phyloP scores from a whole-genome alignment of 1,140 invertebrate genomes.

The Nasonia giraulti region DNA sequence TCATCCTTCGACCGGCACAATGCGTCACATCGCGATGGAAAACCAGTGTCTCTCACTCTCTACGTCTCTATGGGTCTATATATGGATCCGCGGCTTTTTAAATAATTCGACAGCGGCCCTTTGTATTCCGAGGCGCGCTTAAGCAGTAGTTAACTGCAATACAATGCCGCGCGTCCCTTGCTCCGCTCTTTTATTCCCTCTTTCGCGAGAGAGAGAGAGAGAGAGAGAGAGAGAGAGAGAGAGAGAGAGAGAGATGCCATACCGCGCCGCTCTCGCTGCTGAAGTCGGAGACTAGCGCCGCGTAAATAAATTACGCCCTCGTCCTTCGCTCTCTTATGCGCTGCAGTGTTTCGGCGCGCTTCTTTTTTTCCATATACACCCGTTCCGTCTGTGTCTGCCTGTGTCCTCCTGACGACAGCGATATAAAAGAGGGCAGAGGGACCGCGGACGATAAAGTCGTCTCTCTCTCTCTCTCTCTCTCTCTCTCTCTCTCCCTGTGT shows the following conservation, averaged over 20 bases:
- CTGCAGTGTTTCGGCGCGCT: background rate
- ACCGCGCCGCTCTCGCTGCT: background rate
- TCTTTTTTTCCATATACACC: background rate
- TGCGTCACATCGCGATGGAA: background rate
- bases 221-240: no score
- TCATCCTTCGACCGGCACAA: background rate
- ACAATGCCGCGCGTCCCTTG: constrained; percentile 46
- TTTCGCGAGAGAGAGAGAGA: constrained; percentile 10
- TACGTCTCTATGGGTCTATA: background rate
- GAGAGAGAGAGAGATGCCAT: no score
- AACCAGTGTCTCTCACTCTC: background rate
- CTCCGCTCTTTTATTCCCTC: constrained; percentile 36
- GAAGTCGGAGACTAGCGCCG: background rate
- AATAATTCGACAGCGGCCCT: constrained; percentile 38
- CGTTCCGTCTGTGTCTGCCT: background rate
- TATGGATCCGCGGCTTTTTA: constrained; percentile 9
- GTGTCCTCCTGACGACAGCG: background rate
- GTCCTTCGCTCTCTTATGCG: background rate
- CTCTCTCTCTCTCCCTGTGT: no score
- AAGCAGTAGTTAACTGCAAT: constrained; percentile 58
- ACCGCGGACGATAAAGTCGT: constrained; percentile 10
- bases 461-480: no score
- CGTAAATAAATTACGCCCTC: constrained; percentile 46
- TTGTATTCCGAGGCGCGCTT: constrained; percentile 46
- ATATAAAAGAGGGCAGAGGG: constrained; percentile 7